These are phyloP conservation scores for Drosophila nigritarsus DNA, from an alignment of 2,888 invertebrate genomes.

Conservation along the genomic window DNA sequence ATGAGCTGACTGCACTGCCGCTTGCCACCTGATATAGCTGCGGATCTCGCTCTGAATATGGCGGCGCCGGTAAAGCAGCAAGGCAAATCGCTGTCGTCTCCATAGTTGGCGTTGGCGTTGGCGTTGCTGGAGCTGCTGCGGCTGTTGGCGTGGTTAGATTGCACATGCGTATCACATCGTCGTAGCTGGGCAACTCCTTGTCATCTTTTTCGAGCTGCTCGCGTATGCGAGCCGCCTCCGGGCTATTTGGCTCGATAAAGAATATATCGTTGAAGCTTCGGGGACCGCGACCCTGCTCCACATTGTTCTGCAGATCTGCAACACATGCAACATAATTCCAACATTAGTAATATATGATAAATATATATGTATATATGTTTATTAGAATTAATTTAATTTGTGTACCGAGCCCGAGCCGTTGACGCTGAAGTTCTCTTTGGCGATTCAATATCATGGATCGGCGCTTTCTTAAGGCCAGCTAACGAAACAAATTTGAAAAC, in stretches of 20 bases:
- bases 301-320: slow-evolving; percentile 78
- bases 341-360: background rate
- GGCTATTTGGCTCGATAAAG: slow-evolving; percentile 77
- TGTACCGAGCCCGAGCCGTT: slow-evolving; percentile 47
- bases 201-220: slow-evolving; percentile 82
- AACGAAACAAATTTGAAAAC: slow-evolving; percentile 33
- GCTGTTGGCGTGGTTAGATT: slow-evolving; percentile 58
- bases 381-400: background rate
- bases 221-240: slow-evolving; percentile 75
- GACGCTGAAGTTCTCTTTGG: slow-evolving; percentile 41
- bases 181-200: slow-evolving; percentile 83
- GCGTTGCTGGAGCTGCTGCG: slow-evolving; percentile 35
- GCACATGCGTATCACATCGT: slow-evolving; percentile 83
- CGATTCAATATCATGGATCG: slow-evolving; percentile 43
- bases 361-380: background rate
- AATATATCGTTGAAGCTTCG: slow-evolving; percentile 80
- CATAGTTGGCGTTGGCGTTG: slow-evolving; percentile 22
- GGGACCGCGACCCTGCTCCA: slow-evolving; percentile 54
- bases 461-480: slow-evolving; percentile 65
- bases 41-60: slow-evolving; percentile 69
- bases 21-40: slow-evolving; percentile 1
- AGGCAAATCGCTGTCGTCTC: slow-evolving; percentile 55
- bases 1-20: slow-evolving; percentile 18
- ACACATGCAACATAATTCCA: slow-evolving; percentile 15
- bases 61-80: slow-evolving; percentile 70